These are phyloP conservation scores for Microtus montanus DNA, from an alignment of 2,113 vertebrate genomes.

Conservation along the genomic window DNA sequence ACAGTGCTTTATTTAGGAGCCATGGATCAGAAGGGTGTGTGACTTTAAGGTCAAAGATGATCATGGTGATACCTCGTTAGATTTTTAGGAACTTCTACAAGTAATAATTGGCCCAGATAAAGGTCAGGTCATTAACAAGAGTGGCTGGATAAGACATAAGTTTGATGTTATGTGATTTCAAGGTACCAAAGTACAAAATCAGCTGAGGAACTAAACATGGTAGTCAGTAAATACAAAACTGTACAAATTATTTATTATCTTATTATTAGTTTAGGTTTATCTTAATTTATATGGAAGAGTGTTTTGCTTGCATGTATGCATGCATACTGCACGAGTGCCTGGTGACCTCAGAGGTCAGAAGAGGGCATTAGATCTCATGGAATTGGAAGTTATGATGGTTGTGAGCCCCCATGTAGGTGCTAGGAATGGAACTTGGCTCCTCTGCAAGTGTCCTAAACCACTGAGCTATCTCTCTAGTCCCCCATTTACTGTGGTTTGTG, in stretches of 20 bases:
- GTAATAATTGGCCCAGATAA: neutral
- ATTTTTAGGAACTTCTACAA: neutral
- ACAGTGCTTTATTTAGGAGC: neutral
- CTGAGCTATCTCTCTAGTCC: neutral
- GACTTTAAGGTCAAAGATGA: neutral
- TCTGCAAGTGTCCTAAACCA: neutral
- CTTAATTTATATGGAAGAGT: neutral
- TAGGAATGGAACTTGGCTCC: neutral
- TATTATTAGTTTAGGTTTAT: neutral
- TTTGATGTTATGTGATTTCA: conserved; percentile 7
- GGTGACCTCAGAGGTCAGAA: neutral
- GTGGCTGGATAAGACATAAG: neutral
- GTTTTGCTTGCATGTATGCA: neutral
- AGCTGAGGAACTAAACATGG: conserved; percentile 18
- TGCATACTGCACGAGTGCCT: too few species aligned
- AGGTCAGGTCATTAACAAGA: neutral
- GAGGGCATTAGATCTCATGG: neutral
- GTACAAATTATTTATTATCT: neutral
- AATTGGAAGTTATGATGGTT: neutral
- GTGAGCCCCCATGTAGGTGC: neutral
- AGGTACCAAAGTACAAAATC: neutral
- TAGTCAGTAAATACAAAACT: neutral
- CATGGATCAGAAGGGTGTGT: neutral
- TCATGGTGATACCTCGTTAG: neutral
- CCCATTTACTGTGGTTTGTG: neutral